Conservation (phyloP, 2,888 invertebrate species). For the Clepsis dumicolana region DNA sequence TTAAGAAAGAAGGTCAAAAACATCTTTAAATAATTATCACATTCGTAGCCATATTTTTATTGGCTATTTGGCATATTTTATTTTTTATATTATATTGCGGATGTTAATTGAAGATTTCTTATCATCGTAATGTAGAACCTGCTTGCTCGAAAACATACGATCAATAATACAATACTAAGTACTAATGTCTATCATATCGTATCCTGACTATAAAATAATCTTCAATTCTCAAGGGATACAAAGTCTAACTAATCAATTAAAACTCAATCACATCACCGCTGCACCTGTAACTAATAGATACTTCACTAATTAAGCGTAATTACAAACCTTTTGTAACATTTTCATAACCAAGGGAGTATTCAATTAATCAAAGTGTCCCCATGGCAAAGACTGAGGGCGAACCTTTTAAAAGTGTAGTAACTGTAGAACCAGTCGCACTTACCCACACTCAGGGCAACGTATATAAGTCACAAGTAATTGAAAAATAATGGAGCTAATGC, state of each 20-base stretch:
- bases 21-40: too few species aligned
- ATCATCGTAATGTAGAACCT: too few species aligned
- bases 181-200: too few species aligned
- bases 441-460: constrained; percentile 48
- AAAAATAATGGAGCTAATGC: constrained; percentile 69
- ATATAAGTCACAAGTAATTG: constrained; percentile 66
- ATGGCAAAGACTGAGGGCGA: constrained; percentile 10
- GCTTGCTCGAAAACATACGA: too few species aligned
- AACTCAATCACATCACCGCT: constrained; percentile 9
- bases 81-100: too few species aligned
- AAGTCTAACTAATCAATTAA: not conserved
- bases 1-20: too few species aligned
- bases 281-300: constrained; percentile 26
- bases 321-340: constrained; percentile 26
- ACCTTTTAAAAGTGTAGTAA: constrained; percentile 34
- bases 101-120: too few species aligned
- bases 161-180: too few species aligned
- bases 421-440: constrained; percentile 50
- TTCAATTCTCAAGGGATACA: too few species aligned
- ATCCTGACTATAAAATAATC: too few species aligned
- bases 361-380: constrained; percentile 17
- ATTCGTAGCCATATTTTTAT: too few species aligned
- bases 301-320: constrained; percentile 19
- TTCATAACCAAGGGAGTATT: not conserved
- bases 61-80: too few species aligned